These are phyloP conservation scores for Dasypolia templi DNA, from an alignment of 2,888 invertebrate species.

Conservation along the genomic window DNA sequence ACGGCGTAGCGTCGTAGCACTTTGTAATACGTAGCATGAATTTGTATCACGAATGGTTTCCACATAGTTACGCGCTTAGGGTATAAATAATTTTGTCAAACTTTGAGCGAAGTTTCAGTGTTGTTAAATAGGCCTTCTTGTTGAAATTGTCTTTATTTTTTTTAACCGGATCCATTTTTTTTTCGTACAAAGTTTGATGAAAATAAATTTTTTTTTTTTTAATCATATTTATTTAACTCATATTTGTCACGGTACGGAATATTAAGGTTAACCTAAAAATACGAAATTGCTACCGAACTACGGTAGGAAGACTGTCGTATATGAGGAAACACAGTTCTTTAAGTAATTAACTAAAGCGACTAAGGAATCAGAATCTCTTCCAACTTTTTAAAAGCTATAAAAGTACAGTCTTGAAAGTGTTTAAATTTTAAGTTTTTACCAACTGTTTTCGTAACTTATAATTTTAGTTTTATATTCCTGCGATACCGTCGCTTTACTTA, in stretches of 20 bases:
- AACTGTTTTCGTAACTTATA: too few relatives aligned
- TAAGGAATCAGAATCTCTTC: background rate
- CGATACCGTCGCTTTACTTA: too few relatives aligned
- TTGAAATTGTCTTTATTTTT: background rate
- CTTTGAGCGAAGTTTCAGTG: constrained; percentile 9
- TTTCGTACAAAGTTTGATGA: background rate
- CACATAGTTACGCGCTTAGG: constrained; percentile 16
- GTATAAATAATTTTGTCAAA: constrained; percentile 38
- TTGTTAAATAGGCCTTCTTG: background rate
- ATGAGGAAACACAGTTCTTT: background rate
- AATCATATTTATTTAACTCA: background rate
- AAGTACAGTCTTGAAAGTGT: background rate
- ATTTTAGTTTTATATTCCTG: too few relatives aligned
- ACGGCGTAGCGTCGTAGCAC: constrained; percentile 62
- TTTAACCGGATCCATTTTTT: background rate
- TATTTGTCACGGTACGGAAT: background rate
- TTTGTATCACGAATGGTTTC: constrained; percentile 41
- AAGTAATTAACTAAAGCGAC: background rate
- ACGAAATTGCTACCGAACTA: background rate
- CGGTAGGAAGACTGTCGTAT: background rate
- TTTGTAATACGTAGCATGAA: constrained; percentile 44
- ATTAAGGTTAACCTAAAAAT: background rate
- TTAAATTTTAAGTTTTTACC: too few relatives aligned
- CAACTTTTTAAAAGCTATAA: background rate
- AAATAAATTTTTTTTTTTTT: background rate